Percentiles rank a stretch among this genome's conserved stretches.
phyloP scores from a whole-genome alignment of 2,113 vertebrate genomes.

The Crypturellus undulatus region DNA sequence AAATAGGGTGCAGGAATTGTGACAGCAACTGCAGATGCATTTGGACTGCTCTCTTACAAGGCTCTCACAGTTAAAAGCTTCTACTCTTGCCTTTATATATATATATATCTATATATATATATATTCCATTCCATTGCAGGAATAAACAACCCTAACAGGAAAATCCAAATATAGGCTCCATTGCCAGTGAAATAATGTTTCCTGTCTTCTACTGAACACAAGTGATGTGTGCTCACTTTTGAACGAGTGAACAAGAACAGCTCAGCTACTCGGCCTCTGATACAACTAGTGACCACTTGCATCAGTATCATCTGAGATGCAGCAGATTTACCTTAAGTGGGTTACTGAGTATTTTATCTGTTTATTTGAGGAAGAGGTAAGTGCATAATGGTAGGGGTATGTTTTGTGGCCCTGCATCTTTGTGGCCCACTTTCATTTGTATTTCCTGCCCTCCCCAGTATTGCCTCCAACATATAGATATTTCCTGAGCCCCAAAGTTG shows the following conservation, averaged over 20 bases:
- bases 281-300: neutral
- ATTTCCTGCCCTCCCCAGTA: constrained; percentile 40
- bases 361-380: neutral
- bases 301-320: neutral
- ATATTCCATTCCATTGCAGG: neutral
- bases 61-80: neutral
- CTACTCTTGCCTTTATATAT: neutral
- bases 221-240: neutral
- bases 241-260: neutral
- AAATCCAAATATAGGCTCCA: neutral
- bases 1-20: neutral
- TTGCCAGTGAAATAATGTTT: neutral
- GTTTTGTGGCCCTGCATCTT: neutral
- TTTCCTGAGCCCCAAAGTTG: constrained; percentile 58
- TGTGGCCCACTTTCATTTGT: constrained; percentile 48
- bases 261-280: neutral
- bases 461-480: constrained; percentile 63
- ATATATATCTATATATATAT: no score
- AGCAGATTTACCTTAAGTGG: neutral
- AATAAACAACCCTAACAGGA: neutral
- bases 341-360: neutral
- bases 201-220: neutral
- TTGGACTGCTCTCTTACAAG: neutral
- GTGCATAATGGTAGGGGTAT: neutral
- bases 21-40: neutral